phyloP scores from a whole-genome alignment of 2,113 vertebrate genomes.

The Halichoerus grypus region DNA sequence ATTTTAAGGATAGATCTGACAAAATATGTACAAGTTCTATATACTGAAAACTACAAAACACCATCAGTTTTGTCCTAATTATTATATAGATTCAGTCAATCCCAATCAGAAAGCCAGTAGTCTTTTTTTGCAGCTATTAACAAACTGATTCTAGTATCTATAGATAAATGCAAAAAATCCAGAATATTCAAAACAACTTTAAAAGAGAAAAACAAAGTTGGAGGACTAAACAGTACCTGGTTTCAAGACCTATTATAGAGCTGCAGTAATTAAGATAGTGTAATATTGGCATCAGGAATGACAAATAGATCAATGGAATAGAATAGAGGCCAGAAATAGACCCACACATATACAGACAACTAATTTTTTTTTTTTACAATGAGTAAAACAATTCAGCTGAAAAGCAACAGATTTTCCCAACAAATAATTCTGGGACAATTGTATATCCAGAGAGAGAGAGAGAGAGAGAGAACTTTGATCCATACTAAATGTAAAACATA shows the following conservation, averaged over 20 bases:
- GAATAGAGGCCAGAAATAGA: not conserved
- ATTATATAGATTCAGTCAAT: not conserved
- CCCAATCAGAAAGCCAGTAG: not conserved
- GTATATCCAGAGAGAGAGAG: not conserved
- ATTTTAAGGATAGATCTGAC: not conserved
- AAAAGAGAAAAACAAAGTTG: not conserved
- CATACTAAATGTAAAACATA: constrained; percentile 30
- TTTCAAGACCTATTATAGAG: not conserved
- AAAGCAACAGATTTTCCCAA: not conserved
- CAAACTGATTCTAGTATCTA: not conserved
- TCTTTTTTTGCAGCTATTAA: not conserved
- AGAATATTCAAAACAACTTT: not conserved
- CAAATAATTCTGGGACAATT: not conserved
- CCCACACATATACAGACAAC: not conserved
- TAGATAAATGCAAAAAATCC: not conserved
- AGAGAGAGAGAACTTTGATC: not conserved
- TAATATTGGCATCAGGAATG: not conserved
- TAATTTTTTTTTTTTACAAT: not conserved
- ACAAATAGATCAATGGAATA: not conserved
- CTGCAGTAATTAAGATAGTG: not conserved
- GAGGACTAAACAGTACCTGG: not conserved
- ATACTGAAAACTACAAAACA: not conserved
- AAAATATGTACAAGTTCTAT: not conserved
- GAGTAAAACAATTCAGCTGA: not conserved
- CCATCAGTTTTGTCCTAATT: not conserved